Base-by-base conservation (phyloP, 2,797 vertebrate genomes). In the Gambelia wislizenii region DNA sequence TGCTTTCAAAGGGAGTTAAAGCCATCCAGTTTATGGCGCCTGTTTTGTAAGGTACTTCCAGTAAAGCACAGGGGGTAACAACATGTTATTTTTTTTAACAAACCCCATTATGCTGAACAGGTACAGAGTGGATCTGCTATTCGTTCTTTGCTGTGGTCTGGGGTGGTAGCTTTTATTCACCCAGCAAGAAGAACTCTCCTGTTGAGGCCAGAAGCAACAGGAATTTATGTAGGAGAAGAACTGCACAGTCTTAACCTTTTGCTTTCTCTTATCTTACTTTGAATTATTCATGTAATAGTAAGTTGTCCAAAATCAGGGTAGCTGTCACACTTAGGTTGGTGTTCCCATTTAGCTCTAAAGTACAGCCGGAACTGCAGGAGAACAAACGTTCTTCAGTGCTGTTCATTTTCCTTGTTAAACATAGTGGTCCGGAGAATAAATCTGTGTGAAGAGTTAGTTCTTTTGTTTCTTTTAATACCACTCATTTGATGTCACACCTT, bases 271-370 rank as follows among this genome's bases (percentile, higher is more conserved):
- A 83, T 47, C 16, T 69, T 22, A 49, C 54, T 83, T 49, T 69
- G 14, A 49, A 33, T 69, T 70, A 25, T n/a, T 70, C 47, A 36
- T 84, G 44, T 70, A 70, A 5, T 25, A 36, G 47, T 70, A 70
- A 84, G 10, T 84, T 49, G 33, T 25, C 47, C 67, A 20, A 84
- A 47, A 52, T 52, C 12, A 82, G 39, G 30, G 47, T 54, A 52
- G 47, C 33, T 49, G 72, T 84, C 33, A 52, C 83, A 54, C 18
- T 18, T n/a, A 52, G 10, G 67, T 67, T 70, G 67, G 39, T 18
- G 25, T 70, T 84, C 33, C 47, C 67, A 83, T 84, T 84, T 84
- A 84, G 20, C 33, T 72, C 52, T 64, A 27, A 64, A 82, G 44
- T 82, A 33, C 56, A 82, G 56, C 25, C 39, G 42, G 54, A 61